phyloP scores from a whole-genome alignment of 2,797 vertebrate genomes.

The Cottoperca gobio region DNA sequence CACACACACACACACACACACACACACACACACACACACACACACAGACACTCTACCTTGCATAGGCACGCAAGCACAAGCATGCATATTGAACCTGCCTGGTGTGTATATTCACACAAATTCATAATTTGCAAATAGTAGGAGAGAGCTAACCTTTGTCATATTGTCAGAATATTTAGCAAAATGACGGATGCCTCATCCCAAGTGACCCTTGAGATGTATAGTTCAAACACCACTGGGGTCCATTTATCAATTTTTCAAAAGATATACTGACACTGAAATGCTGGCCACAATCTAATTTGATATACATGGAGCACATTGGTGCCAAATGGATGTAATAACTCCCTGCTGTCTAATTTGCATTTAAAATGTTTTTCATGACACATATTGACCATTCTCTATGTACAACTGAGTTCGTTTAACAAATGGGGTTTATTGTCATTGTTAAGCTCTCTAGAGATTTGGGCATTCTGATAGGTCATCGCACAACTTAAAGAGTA shows the following conservation, averaged over 20 bases:
- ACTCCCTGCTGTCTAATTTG: constrained; percentile 44
- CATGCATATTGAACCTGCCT: constrained; percentile 15
- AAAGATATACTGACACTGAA: constrained; percentile 10
- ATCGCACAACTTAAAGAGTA: constrained; percentile 9
- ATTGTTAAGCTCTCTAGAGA: constrained; percentile 26
- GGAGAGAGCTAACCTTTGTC: constrained; percentile 15
- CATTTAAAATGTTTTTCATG: constrained; percentile 41
- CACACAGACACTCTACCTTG: constrained; percentile 6
- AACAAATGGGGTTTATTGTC: constrained; percentile 37
- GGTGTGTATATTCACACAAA: neutral
- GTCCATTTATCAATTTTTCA: constrained; percentile 18
- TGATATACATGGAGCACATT: constrained; percentile 27
- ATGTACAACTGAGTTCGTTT: constrained; percentile 31
- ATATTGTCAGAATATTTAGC: constrained; percentile 14
- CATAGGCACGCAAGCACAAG: neutral
- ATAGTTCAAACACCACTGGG: neutral
- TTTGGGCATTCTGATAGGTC: constrained; percentile 26
- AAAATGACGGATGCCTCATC: constrained; percentile 21
- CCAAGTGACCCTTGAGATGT: neutral
- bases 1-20: constrained; percentile 11
- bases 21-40: constrained; percentile 12
- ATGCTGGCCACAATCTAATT: constrained; percentile 13
- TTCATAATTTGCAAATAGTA: constrained; percentile 7
- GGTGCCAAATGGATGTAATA: constrained; percentile 42
- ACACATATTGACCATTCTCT: constrained; percentile 23